phyloP scores from a whole-genome alignment of 1,140 invertebrate genomes.

The Phthorimaea operculella region DNA sequence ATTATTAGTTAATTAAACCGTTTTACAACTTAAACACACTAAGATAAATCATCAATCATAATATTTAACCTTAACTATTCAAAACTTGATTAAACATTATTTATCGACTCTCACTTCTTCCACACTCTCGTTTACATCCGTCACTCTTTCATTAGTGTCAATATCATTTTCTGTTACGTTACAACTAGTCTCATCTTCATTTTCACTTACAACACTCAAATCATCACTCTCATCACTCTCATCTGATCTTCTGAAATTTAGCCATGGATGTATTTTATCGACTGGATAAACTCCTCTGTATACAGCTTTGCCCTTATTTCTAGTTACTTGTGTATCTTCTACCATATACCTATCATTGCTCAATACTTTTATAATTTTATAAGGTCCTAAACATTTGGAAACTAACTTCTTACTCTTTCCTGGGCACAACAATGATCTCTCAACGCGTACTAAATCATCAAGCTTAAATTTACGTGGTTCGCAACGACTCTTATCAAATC shows the following conservation, averaged over 20 bases:
- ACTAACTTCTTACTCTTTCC: conserved; percentile 4
- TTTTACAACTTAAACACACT: too few relatives aligned
- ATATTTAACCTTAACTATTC: too few relatives aligned
- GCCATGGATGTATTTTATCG: background rate
- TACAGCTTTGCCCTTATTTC: background rate
- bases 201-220: background rate
- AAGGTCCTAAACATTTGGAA: conserved; percentile 2
- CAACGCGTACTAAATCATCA: conserved; percentile 2
- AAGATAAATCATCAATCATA: too few relatives aligned
- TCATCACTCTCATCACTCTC: background rate
- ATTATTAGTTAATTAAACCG: too few relatives aligned
- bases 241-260: background rate
- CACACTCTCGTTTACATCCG: too few relatives aligned
- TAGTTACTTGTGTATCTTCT: background rate
- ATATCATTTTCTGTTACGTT: too few relatives aligned
- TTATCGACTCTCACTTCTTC: too few relatives aligned
- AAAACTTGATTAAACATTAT: too few relatives aligned
- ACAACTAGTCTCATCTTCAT: background rate
- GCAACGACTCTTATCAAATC: conserved; percentile 1
- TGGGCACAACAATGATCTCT: background rate
- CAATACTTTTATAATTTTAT: conserved; percentile 1
- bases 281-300: background rate
- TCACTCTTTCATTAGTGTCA: too few relatives aligned
- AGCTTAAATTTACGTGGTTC: conserved; percentile 1
- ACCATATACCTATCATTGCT: background rate